Conservation (phyloP, 2,888 invertebrate species). For the Polymixis lichenea region DNA sequence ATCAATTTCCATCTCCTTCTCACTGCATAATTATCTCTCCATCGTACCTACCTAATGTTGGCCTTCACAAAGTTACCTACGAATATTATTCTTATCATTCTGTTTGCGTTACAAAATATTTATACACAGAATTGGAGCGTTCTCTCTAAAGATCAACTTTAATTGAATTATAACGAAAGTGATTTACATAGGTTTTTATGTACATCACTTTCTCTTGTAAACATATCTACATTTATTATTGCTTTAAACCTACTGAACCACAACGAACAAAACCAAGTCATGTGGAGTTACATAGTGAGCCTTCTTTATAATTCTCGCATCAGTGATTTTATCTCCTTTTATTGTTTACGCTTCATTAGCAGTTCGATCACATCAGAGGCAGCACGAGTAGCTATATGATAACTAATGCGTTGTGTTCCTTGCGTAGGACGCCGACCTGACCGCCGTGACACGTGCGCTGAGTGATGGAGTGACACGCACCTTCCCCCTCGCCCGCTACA, state of each 20-base stretch:
- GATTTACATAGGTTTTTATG: no score
- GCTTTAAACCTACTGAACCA: neutral
- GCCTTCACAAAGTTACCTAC: constrained; percentile 11
- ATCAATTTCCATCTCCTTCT: constrained; percentile 33
- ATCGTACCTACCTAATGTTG: constrained; percentile 3
- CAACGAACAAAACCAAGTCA: constrained; percentile 37
- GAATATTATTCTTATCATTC: constrained; percentile 23
- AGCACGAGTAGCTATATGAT: constrained; percentile 19
- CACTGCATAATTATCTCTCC: constrained; percentile 18
- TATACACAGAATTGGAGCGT: neutral
- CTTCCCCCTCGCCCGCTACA: constrained; percentile 95
- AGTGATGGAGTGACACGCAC: constrained; percentile 95
- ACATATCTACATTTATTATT: neutral
- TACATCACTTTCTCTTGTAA: constrained; percentile 18
- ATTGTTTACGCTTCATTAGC: constrained; percentile 54
- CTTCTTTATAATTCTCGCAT: constrained; percentile 32
- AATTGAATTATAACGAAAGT: constrained; percentile 11
- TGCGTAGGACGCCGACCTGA: constrained; percentile 93
- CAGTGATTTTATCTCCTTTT: constrained; percentile 49
- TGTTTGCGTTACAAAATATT: constrained; percentile 32
- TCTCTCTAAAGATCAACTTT: constrained; percentile 35
- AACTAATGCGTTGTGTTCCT: constrained; percentile 60
- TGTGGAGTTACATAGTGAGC: constrained; percentile 32
- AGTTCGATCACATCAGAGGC: constrained; percentile 34
- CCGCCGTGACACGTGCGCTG: constrained; percentile 94